Base-by-base conservation (phyloP, 2,888 invertebrate species). In the Uloborus plumipes region DNA sequence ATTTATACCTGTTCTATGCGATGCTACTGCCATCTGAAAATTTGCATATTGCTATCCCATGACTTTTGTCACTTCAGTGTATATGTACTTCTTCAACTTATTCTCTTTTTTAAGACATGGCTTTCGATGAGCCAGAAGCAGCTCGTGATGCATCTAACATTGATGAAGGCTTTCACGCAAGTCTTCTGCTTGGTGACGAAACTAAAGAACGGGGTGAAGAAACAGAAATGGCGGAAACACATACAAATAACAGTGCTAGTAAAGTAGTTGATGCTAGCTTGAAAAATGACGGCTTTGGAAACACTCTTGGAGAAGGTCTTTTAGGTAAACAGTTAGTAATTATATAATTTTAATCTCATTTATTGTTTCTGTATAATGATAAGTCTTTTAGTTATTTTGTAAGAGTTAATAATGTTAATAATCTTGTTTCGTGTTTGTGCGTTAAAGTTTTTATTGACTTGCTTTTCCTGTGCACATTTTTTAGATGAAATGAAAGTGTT, bases 231-330 rank as follows among this genome's bases (percentile, higher is more conserved):
- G 9, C 9, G 39, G 39, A 7, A 7, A 1, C 7, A 9, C 6
- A 22, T 2, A 67, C 47, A n/a, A 67, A 15, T 16, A 47, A 16
- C 49, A 26, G n/a, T 13, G 53, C 11, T 13, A 67, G 66, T 61
- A 80, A 80, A n/a, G n/a, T 59, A 2, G 80, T 93, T 65, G 93
- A 94, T 85, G 92, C 94, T 4, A 93, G 94, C 16, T 93, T 93
- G 31, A 92, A 93, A 87, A 95, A 95, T 87, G 97, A 97, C 89
- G 95, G 95, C 14, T 97, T 98, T 90, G 95, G 95, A 26, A 94
- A 93, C 18, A 92, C 93, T 86, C 92, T 95, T 67, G 94, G 94
- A 9, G 86, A 85, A 59, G 86, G 86, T 53, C 65, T 86, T 7
- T 55, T 85, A 20, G 79, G 85, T 85, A 75, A 53, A 72, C 9